A percentile compares a stretch with the other conserved stretches of the same genome.
Evolutionary conservation across 2,797 vertebrate species (phyloP).

Genomic region (Karalla daura): DNA sequence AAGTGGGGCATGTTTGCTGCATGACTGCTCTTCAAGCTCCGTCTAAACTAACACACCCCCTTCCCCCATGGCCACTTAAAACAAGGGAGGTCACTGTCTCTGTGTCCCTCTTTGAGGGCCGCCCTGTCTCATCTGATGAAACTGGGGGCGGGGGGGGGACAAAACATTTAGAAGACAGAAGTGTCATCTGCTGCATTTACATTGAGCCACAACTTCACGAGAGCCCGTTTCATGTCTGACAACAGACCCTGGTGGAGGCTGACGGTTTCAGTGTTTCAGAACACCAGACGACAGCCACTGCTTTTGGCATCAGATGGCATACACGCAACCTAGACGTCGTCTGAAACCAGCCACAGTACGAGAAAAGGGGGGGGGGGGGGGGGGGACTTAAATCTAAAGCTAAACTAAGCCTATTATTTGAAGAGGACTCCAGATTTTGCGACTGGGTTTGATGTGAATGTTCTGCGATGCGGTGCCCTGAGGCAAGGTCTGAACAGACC

Average conservation of each 20-base stretch:
- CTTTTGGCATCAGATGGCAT: not conserved
- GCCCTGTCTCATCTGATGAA: not conserved
- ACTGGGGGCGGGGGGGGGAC: not conserved
- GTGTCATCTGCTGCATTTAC: too few species aligned
- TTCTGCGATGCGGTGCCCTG: too few species aligned
- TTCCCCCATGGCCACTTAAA: conserved; percentile 11
- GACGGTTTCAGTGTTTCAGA: too few species aligned
- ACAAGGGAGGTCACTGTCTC: conserved; percentile 26
- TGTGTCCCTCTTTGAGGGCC: not conserved
- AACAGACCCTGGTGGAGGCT: too few species aligned
- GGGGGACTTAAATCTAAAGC: conserved; percentile 5
- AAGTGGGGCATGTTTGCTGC: conserved; percentile 72
- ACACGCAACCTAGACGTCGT: conserved; percentile 8
- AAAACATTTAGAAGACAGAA: too few species aligned
- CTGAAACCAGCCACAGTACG: conserved; percentile 21
- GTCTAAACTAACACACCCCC: conserved; percentile 7
- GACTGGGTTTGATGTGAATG: conserved; percentile 18
- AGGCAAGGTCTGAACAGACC: conserved; percentile 20
- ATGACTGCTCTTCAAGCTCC: conserved; percentile 62
- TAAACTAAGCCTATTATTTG: conserved; percentile 29
- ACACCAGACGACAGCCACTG: not conserved
- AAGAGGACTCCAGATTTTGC: conserved; percentile 6
- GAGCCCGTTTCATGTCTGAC: too few species aligned
- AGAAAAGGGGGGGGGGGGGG: conserved; percentile 14
- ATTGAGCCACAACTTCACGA: too few species aligned